Evolutionary conservation across 2,888 invertebrate genomes (phyloP).

Genomic region (Aphidoletes aphidimyza): DNA sequence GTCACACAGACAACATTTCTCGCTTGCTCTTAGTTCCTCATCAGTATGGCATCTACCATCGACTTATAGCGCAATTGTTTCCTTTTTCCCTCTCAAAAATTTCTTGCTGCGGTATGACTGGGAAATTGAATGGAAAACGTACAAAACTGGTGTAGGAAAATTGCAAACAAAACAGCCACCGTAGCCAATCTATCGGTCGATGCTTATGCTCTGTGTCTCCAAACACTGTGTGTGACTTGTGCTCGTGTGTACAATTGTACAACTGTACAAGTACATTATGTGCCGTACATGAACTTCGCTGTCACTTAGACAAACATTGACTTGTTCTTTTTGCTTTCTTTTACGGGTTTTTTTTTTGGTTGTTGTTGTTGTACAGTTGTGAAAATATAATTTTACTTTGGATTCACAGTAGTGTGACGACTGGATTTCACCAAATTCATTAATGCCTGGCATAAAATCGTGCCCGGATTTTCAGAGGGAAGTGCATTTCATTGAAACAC

Average conservation of each 20-base stretch:
- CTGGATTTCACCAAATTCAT: background rate
- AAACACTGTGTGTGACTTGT: background rate
- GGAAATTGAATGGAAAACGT: slow-evolving; percentile 7
- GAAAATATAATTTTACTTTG: background rate
- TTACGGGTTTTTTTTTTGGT: no score
- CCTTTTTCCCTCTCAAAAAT: no score
- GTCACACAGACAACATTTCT: background rate
- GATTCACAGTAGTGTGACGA: background rate
- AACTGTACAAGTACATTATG: background rate
- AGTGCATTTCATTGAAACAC: no score
- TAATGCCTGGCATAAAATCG: no score
- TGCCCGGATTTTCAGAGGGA: no score
- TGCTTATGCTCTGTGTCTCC: background rate
- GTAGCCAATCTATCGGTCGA: background rate
- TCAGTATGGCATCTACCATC: background rate
- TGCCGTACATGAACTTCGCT: background rate
- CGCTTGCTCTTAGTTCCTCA: background rate
- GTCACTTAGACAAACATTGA: slow-evolving; percentile 3
- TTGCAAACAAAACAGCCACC: slow-evolving; percentile 21
- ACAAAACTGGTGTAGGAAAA: background rate
- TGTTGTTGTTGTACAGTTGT: background rate
- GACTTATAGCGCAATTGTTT: no score
- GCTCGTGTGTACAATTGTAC: background rate
- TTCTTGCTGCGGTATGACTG: background rate
- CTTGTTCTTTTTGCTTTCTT: background rate